Evolutionary conservation across 2,888 invertebrate genomes (phyloP).

Genomic region (Salticus scenicus): DNA sequence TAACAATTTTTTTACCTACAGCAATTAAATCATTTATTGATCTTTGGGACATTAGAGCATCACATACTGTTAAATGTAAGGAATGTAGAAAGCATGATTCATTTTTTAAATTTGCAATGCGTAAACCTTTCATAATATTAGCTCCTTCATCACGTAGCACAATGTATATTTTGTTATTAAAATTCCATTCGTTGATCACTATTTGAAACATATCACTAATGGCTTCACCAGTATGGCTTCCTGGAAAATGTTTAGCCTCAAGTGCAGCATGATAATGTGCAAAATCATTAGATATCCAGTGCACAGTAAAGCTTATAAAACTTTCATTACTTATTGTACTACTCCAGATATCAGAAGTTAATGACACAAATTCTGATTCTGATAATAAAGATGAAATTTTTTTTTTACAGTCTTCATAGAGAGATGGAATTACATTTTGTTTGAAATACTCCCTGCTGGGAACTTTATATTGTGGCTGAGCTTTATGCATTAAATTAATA

Average conservation of each 20-base stretch:
- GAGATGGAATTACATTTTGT: background rate
- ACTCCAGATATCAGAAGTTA: background rate
- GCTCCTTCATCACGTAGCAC: background rate
- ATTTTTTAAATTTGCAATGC: background rate
- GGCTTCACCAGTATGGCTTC: background rate
- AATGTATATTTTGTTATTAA: background rate
- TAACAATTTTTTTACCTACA: background rate
- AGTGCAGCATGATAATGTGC: background rate
- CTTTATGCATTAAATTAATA: background rate
- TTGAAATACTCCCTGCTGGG: too few relatives aligned
- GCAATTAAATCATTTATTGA: background rate
- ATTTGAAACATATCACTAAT: background rate
- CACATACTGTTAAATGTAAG: background rate
- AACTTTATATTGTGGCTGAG: background rate
- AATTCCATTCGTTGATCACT: background rate
- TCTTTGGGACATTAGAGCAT: conserved; percentile 5
- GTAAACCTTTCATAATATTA: background rate
- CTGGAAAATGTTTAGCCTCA: background rate
- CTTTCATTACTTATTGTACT: background rate
- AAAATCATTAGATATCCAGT: background rate
- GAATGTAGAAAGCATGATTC: background rate
- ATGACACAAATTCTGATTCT: background rate
- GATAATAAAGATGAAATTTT: background rate
- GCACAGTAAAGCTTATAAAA: background rate
- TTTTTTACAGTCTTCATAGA: background rate